A percentile compares a stretch with the other conserved stretches of the same genome.
These are phyloP conservation scores for Lobophora halterata DNA, from an alignment of 2,888 invertebrate species.

Conservation along the genomic window DNA sequence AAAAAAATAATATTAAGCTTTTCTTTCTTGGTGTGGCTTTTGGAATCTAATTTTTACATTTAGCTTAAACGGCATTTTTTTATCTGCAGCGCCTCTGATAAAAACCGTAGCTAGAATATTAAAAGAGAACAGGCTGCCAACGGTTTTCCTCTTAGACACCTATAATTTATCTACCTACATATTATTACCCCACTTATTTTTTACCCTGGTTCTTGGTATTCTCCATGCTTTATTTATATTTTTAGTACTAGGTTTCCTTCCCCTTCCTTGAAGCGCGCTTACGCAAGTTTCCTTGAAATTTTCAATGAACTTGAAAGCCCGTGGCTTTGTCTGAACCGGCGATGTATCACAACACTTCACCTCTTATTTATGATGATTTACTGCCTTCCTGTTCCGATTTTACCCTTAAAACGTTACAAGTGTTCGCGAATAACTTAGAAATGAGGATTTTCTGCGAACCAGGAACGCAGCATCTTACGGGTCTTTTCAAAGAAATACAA, in stretches of 20 bases:
- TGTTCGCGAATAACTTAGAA: constrained; percentile 24
- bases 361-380: constrained; percentile 42
- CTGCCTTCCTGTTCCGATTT: constrained; percentile 25
- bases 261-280: constrained; percentile 19
- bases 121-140: too few relatives aligned
- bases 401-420: constrained; percentile 30
- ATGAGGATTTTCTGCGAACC: constrained; percentile 33
- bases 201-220: too few relatives aligned
- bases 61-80: too few relatives aligned
- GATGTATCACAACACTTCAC: constrained; percentile 35
- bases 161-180: too few relatives aligned
- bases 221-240: too few relatives aligned
- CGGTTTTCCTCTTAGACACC: too few relatives aligned
- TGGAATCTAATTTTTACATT: too few relatives aligned
- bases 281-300: constrained; percentile 24
- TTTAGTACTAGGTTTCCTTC: constrained; percentile 6
- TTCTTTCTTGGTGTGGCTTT: too few relatives aligned
- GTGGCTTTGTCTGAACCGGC: constrained; percentile 17
- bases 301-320: constrained; percentile 22
- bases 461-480: constrained; percentile 19
- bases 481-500: constrained; percentile 32
- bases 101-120: too few relatives aligned
- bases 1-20: too few relatives aligned
- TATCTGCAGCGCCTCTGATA: too few relatives aligned
- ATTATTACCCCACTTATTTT: too few relatives aligned